Evolutionary conservation across 2,113 vertebrate species (phyloP).

Genomic region (Pseudopodoces humilis): DNA sequence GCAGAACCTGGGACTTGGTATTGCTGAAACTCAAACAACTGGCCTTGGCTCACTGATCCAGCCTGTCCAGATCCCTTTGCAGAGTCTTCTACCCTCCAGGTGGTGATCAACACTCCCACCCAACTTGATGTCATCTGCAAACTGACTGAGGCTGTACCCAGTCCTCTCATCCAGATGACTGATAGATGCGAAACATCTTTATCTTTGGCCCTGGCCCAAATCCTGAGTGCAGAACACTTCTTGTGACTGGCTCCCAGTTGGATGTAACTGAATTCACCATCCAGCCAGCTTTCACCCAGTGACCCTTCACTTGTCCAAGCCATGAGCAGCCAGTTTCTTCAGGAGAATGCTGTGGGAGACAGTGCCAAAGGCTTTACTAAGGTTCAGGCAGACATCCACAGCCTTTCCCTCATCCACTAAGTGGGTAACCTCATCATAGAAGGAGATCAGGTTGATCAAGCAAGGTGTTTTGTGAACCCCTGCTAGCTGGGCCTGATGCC

Average conservation of each 20-base stretch:
- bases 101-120: not conserved
- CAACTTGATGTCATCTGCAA: not conserved
- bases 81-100: not conserved
- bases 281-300: not conserved
- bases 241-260: not conserved
- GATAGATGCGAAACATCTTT: not conserved
- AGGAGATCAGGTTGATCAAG: not conserved
- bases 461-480: not conserved
- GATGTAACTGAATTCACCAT: not conserved
- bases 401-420: not conserved
- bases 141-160: not conserved
- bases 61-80: not conserved
- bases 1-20: not conserved
- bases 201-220: not conserved
- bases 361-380: not conserved
- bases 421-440: rapidly evolving
- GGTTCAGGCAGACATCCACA: not conserved
- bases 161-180: not conserved
- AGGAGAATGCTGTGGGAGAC: not conserved
- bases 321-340: not conserved
- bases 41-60: not conserved
- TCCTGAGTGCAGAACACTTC: not conserved
- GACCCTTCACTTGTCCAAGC: not conserved
- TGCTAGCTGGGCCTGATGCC: not conserved
- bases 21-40: not conserved